Conservation (phyloP, 2,888 invertebrate genomes). For the Oegoconia quadripuncta region DNA sequence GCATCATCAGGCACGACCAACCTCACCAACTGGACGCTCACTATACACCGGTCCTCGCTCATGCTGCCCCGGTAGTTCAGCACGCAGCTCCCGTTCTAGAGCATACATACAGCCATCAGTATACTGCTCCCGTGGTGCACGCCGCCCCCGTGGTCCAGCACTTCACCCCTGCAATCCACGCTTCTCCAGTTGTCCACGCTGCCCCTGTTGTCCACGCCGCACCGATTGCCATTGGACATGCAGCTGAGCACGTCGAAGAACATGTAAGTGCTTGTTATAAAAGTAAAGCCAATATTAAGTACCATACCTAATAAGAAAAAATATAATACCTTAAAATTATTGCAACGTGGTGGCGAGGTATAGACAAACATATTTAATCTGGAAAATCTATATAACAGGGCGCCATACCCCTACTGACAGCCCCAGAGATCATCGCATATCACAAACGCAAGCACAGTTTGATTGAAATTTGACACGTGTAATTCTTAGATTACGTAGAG, state of each 20-base stretch:
- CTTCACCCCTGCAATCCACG: slow-evolving; percentile 11
- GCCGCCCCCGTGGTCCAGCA: slow-evolving; percentile 21
- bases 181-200: slow-evolving; percentile 16
- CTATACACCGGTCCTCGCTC: slow-evolving; percentile 22
- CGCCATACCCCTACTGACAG: no score
- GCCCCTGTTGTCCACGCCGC: slow-evolving; percentile 36
- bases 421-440: no score
- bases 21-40: slow-evolving; percentile 42
- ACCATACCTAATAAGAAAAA: no score
- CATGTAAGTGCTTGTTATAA: no score
- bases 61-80: slow-evolving; percentile 24
- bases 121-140: slow-evolving; percentile 12
- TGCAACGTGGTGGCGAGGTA: no score
- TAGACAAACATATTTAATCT: no score
- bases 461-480: no score
- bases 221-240: slow-evolving; percentile 38
- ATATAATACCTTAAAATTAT: no score
- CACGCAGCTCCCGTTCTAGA: slow-evolving; percentile 25
- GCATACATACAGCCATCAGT: slow-evolving; percentile 13
- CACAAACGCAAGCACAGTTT: no score
- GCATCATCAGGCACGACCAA: slow-evolving; percentile 62
- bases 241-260: slow-evolving; percentile 39
- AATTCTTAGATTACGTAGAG: no score
- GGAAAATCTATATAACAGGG: no score
- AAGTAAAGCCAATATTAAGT: no score